phyloP scores from a whole-genome alignment of 2,113 vertebrate species.

The Periophthalmodon schlosseri region DNA sequence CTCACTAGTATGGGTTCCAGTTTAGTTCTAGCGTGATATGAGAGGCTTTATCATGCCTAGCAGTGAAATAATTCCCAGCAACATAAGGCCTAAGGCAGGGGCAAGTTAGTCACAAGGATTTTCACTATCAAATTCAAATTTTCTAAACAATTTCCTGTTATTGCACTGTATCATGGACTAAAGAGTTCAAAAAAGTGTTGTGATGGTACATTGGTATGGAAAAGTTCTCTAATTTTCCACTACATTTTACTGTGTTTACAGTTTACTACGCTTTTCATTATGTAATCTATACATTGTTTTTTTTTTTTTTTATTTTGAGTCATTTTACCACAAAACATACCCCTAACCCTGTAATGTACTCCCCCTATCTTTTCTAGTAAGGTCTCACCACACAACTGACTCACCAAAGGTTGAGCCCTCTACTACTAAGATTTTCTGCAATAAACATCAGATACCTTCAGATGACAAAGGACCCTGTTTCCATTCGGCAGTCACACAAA shows the following conservation, averaged over 20 bases:
- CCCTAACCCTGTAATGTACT: neutral
- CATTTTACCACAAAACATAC: neutral
- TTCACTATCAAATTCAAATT: neutral
- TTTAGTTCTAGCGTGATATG: neutral
- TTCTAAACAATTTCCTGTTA: neutral
- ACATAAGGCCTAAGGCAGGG: neutral
- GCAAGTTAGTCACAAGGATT: neutral
- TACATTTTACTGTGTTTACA: neutral
- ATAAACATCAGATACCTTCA: neutral
- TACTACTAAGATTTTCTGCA: neutral
- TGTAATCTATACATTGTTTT: neutral
- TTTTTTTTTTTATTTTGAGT: neutral
- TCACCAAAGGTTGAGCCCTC: conserved; percentile 4
- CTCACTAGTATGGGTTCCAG: neutral
- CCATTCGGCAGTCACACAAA: neutral
- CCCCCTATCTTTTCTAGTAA: neutral
- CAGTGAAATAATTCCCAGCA: no score
- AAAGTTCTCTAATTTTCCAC: neutral
- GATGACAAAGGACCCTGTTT: neutral
- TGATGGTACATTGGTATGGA: neutral
- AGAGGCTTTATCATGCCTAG: neutral
- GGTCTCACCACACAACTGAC: neutral
- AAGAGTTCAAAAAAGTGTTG: neutral
- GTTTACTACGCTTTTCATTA: neutral
- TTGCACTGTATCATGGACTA: neutral